Percentiles rank a stretch among this genome's conserved stretches.
Conservation (phyloP, 2,888 invertebrate genomes). For the Ophion obscuratus region DNA sequence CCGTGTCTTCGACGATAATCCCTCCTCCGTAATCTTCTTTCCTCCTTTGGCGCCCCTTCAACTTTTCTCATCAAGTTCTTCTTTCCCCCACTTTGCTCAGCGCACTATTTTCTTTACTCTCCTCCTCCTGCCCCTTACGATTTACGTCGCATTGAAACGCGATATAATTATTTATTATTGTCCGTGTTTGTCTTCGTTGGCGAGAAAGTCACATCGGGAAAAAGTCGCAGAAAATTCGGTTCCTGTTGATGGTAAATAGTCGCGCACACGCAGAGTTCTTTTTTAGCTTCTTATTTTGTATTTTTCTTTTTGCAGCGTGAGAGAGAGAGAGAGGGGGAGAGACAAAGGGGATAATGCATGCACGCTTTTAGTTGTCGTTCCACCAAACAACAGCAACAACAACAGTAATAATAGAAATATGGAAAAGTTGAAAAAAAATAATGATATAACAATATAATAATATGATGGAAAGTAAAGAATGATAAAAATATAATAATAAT, state of each 20-base stretch:
- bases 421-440: not conserved
- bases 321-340: not conserved
- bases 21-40: not conserved
- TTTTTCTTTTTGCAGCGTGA: not conserved
- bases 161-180: not conserved
- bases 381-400: not conserved
- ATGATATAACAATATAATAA: not conserved
- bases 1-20: conserved; percentile 32
- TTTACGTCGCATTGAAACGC: not conserved
- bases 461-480: not conserved
- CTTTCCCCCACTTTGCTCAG: not conserved
- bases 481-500: not conserved
- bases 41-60: not conserved
- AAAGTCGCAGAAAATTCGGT: not conserved
- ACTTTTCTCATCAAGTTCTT: not conserved
- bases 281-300: not conserved
- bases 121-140: not conserved
- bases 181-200: conserved; percentile 1
- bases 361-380: not conserved
- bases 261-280: not conserved
- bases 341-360: not conserved
- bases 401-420: not conserved
- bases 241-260: not conserved
- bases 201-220: conserved; percentile 2
- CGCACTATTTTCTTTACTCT: not conserved